Evolutionary conservation across 2,888 invertebrate genomes (phyloP).

Genomic region (Fissipunctia ypsillon): DNA sequence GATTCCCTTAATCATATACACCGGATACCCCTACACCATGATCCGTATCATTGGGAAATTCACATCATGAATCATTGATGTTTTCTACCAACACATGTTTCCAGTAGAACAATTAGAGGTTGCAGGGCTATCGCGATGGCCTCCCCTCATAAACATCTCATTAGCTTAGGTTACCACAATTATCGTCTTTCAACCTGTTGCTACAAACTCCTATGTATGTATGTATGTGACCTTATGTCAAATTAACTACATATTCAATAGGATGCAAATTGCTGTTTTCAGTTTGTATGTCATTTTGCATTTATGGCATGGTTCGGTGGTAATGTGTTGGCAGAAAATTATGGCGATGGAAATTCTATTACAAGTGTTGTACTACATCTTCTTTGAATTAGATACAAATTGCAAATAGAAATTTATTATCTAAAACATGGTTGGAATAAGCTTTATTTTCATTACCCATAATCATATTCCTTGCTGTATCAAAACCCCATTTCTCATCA

Average conservation of each 20-base stretch:
- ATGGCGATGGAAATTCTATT: slow-evolving; percentile 9
- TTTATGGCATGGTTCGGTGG: slow-evolving; percentile 27
- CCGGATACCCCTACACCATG: slow-evolving; percentile 39
- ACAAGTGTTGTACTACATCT: background rate
- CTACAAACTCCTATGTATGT: slow-evolving; percentile 45
- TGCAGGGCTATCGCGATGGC: slow-evolving; percentile 57
- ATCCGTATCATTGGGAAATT: slow-evolving; percentile 52
- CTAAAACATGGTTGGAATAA: background rate
- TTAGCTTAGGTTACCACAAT: slow-evolving; percentile 53
- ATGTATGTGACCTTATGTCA: slow-evolving; percentile 61
- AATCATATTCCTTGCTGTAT: background rate
- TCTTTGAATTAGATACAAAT: slow-evolving; percentile 4
- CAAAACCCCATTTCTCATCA: too few species aligned
- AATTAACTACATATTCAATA: slow-evolving; percentile 56
- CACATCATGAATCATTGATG: slow-evolving; percentile 54
- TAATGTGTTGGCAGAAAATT: slow-evolving; percentile 31
- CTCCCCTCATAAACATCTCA: slow-evolving; percentile 59
- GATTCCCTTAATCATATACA: slow-evolving; percentile 33
- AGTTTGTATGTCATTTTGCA: slow-evolving; percentile 47
- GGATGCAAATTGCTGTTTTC: slow-evolving; percentile 42
- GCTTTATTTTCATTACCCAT: background rate
- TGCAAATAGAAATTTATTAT: background rate
- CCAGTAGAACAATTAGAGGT: slow-evolving; percentile 55
- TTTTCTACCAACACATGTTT: slow-evolving; percentile 52
- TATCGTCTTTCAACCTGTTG: slow-evolving; percentile 66